A percentile compares a stretch with the other conserved stretches of the same genome.
These are phyloP conservation scores for Agelastica alni DNA, from an alignment of 2,888 invertebrate species.

Conservation along the genomic window DNA sequence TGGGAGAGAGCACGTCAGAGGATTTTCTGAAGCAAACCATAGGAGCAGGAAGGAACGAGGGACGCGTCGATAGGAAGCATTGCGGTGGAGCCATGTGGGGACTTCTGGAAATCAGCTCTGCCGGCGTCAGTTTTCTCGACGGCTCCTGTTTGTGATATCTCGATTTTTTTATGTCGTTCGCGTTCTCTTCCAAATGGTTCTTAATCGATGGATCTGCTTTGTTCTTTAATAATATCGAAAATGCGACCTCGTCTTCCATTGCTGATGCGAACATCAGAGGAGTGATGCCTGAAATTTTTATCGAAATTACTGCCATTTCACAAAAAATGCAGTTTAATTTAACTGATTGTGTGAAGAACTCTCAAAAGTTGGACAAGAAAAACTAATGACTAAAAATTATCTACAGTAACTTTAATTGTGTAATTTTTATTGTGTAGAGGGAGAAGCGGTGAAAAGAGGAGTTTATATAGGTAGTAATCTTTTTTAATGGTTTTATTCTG, in stretches of 20 bases:
- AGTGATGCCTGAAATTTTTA: slow-evolving; percentile 44
- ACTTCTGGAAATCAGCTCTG: slow-evolving; percentile 23
- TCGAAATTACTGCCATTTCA: no score
- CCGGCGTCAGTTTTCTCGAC: slow-evolving; percentile 17
- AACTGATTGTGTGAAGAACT: no score
- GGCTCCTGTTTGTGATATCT: slow-evolving; percentile 26
- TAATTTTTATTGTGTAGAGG: no score
- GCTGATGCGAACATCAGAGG: slow-evolving; percentile 52
- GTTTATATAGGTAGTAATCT: no score
- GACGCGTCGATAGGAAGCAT: slow-evolving; percentile 27
- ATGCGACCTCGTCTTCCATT: slow-evolving; percentile 42
- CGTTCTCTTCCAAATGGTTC: slow-evolving; percentile 42
- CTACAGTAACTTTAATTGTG: no score
- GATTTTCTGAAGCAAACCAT: slow-evolving; percentile 30
- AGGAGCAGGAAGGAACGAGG: slow-evolving; percentile 2
- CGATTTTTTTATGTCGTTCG: slow-evolving; percentile 38
- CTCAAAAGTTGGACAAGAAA: no score
- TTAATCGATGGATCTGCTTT: slow-evolving; percentile 40
- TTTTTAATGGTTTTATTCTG: no score
- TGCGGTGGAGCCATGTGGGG: slow-evolving; percentile 24
- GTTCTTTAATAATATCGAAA: slow-evolving; percentile 38
- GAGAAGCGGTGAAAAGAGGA: no score
- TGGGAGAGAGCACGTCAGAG: slow-evolving; percentile 33
- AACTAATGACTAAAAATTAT: no score
- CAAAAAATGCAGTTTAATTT: no score